Evolutionary conservation across 1,140 invertebrate genomes (phyloP), one percentile per base, ranked within the genome.

Genomic region (Magallana angulata): DNA sequence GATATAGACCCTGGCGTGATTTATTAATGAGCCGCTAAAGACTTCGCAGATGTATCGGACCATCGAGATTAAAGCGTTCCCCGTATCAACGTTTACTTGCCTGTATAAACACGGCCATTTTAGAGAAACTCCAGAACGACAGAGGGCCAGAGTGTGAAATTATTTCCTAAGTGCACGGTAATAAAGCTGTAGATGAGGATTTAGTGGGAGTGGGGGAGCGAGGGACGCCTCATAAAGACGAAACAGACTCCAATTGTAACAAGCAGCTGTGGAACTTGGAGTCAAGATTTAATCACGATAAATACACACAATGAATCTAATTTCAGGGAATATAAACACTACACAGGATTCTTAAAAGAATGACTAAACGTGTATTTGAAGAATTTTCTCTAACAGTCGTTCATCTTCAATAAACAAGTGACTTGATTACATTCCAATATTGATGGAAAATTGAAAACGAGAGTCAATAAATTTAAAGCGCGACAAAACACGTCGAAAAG

Each of bases 211-310:
- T 76, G 68, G 24, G 68, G 68, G 68, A 30, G 36, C 36, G 36
- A 48, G 8, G 11, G 68, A 76, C 36, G 24, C 36, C 68, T 76
- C 24, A 30, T 8, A 76, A 30, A 76, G 18, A 76, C 14, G 18
- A 12, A 30, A 76, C 68, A 76, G 68, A 76, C 68, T 76, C 68
- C 14, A 12, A 7, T 36, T 76, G 14, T 12, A 76, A 76, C 68
- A 76, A 30, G 24, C 68, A 76, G 68, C 68, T 30, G 36, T 24
- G 14, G 24, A 76, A 18, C 24, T 36, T 30, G 68, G 68, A 76
- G 68, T 76, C 68, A 30, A 76, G 68, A 76, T 76, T 76, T 76
- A 76, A 76, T 76, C 68, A 76, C 11, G 68, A 76, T 76, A 76
- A 76, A 24, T 76, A 76, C 68, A 76, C 36, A 24, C 68, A 76